A percentile compares a stretch with the other conserved stretches of the same genome.
These are phyloP conservation scores for Andricus quercusramuli DNA, from an alignment of 2,888 invertebrate species.

Conservation along the genomic window DNA sequence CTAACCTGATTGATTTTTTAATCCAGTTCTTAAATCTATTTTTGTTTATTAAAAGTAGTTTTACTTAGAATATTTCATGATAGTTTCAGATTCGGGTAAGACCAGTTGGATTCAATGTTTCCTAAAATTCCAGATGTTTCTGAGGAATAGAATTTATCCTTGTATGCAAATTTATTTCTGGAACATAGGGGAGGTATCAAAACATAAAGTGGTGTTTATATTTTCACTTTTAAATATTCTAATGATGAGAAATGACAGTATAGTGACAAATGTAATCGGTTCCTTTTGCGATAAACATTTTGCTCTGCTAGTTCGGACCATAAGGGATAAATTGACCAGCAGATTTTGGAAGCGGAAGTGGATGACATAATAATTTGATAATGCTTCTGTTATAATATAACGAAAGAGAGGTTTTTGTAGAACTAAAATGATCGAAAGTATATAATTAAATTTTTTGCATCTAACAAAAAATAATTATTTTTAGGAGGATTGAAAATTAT, in stretches of 20 bases:
- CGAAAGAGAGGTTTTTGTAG: background rate
- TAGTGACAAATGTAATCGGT: background rate
- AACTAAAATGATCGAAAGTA: background rate
- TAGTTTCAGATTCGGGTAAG: too few species aligned
- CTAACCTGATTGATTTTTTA: too few species aligned
- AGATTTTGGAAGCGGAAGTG: background rate
- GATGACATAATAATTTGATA: slow-evolving; percentile 2
- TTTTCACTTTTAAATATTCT: background rate
- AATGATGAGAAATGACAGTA: background rate
- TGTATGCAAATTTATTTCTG: too few species aligned
- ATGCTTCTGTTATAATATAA: background rate
- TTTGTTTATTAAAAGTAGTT: too few species aligned
- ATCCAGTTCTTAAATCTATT: too few species aligned
- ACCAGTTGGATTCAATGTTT: too few species aligned
- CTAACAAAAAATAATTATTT: background rate
- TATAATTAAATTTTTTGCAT: background rate
- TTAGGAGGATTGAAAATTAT: slow-evolving; percentile 22
- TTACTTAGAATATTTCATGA: too few species aligned
- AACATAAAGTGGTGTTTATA: too few species aligned
- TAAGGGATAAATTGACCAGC: background rate
- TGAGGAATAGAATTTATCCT: background rate
- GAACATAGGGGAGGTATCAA: too few species aligned
- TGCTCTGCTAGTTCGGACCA: background rate
- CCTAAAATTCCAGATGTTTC: background rate
- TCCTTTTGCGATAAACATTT: background rate